Evolutionary conservation across 1,140 invertebrate genomes (phyloP), one percentile per base, ranked within the genome.

Genomic region (Drosophila ogumai): DNA sequence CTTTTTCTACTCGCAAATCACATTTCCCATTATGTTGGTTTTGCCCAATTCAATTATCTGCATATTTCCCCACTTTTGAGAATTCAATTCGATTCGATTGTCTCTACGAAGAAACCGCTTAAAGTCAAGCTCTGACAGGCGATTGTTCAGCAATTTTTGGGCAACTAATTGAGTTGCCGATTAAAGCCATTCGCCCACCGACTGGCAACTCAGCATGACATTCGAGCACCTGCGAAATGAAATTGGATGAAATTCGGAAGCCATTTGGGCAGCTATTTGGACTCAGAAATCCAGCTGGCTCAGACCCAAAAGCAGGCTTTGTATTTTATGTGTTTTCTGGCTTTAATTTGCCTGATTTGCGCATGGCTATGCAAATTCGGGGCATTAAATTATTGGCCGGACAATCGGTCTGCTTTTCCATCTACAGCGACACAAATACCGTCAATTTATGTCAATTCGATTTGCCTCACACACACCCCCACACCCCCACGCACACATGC

Each of bases 391-490:
- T 72, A 71, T 58, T 52, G 19, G 40, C 56, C 10, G 68, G 38
- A 36, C 68, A 72, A 59, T 44, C 44, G 36, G 46, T 69, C 63
- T 66, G 59, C 56, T 73, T 77, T 87, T 66, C 38, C 49, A 61
- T 49, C 34, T 75, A 46, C n/a, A 55, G 40, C 65, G 54, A 50
- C 44, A 77, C 73, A 81, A 81, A 69, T 76, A 60, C 50, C 74
- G 66, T 55, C 67, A 81, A 90, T 85, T 90, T 75, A 90, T 90
- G 85, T 85, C 81, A 85, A 88, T 88, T 84, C 72, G 80, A 90
- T 87, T 87, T 82, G 82, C 41, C 57, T 47, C 60, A 46, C 66
- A 57, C 56, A 17, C 49, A 57, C 43, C 58, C 25, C 36, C 38
- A 15, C 54, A 34, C 28, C 17, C 31, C 13, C 25, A 66, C 50